Evolutionary conservation across 2,888 invertebrate species (phyloP), one percentile per base, ranked within the genome.

Genomic region (Glomeris marginata): DNA sequence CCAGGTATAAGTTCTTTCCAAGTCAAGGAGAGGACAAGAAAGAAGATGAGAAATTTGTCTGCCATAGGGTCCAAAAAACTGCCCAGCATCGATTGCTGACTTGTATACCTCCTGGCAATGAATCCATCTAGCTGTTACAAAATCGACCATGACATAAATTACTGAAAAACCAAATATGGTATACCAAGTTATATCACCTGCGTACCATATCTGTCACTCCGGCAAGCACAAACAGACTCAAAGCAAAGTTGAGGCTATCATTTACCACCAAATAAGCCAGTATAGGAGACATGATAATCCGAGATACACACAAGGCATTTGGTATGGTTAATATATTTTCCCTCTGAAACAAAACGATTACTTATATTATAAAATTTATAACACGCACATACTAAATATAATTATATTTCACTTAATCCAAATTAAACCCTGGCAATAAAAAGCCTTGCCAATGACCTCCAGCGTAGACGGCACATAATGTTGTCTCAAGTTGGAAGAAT

Each of bases 51-150:
- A 36, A 95, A 73, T 72, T 98, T 98, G 66, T 98, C 97, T 2
- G 97, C 97, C 72, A 94, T 77, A 0, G 97, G 97, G 69, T 98
- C 97, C 15, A 98, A 68, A 62, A 94, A 91, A 52, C 91, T 91
- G 0, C 97, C 97, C 63, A 91, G 76, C 64, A 86, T 85, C 28
- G 94, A 87, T 21, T 86, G 81, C 66, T 98, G 97, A 34, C 82
- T 81, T 54, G 80, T 77, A 78, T 85, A 92, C 47, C 81, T 84
- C 51, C 97, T 76, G 1, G 97, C 97, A 63, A 98, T 94, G 78
- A 84, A 91, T 6, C 97, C 97, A 73, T 98, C 97, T 47, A 88
- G 65, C 86, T 88, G 65, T 38, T 69, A 65, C 61, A 63, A 54
- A 55, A 57, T 44, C 47, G 49, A 46, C 46, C 2, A 20, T 16